Conservation (phyloP, 2,797 vertebrate species). For the Hypotaenidia okinawae region DNA sequence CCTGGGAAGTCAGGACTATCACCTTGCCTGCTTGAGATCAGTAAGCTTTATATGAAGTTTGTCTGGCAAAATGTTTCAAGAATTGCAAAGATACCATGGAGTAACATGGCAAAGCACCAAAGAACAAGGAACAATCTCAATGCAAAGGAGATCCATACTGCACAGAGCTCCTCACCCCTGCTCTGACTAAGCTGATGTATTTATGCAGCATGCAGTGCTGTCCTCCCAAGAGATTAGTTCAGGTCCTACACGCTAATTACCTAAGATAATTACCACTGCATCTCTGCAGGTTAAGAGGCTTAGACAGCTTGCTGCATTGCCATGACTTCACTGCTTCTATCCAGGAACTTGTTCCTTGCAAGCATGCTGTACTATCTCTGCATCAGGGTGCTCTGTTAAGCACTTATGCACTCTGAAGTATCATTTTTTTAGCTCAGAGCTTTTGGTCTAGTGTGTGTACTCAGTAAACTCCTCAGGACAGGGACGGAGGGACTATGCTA, state of each 20-base stretch:
- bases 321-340: not conserved
- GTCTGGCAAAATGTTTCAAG: not conserved
- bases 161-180: not conserved
- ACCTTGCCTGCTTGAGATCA: not conserved
- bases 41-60: not conserved
- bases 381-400: not conserved
- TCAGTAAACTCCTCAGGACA: not conserved
- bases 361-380: not conserved
- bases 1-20: not conserved
- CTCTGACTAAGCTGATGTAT: not conserved
- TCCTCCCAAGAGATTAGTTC: not conserved
- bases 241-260: not conserved
- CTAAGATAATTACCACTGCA: not conserved
- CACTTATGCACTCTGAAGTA: not conserved
- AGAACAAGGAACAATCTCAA: not conserved
- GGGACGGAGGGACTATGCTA: not conserved
- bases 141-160: too few species aligned
- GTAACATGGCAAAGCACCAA: not conserved
- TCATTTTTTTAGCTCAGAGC: not conserved
- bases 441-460: not conserved
- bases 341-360: not conserved
- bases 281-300: not conserved
- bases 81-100: not conserved
- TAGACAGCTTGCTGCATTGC: not conserved
- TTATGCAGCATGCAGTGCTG: not conserved